Evolutionary conservation across 2,888 invertebrate genomes (phyloP), one percentile per base, ranked within the genome.

Genomic region (Augiades crinisus): DNA sequence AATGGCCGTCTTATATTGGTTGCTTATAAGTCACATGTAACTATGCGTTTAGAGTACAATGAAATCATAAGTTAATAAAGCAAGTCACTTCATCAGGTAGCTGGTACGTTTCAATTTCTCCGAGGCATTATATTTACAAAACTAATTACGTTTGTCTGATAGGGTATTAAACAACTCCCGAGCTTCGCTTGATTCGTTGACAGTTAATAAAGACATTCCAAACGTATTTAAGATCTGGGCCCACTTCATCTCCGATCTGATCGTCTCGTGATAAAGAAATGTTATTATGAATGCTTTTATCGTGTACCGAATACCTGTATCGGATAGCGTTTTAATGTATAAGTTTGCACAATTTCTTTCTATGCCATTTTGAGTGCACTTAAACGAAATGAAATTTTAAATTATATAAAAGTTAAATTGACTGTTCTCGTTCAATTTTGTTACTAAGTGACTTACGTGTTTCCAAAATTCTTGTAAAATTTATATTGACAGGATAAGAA

Each of bases 101-200:
- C 83, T 65, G 71, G 66, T 76, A 83, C 86, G 87, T 86, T 89
- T 89, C 88, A 89, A 88, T 89, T 86, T 85, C 84, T 81, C 73
- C 65, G 75, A 81, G 82, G 85, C 81, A 88, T 87, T 88, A 87
- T 87, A 89, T 89, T 86, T 87, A 89, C 83, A 88, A 89, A 89
- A 89, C 83, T 89, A 89, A 89, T 89, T 87, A 89, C 83, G 81
- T 87, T 82, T 87, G 84, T 83, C 82, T 85, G 88, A 87, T 87
- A 73, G 82, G 67, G 75, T 86, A 82, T 81, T 83, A 81, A 81
- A 79, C 78, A 78, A 82, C 86, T 81, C 78, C 81, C 75, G 78
- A 70, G 77, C 74, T 70, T 69, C 74, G 67, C 73, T 82, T 81
- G 80, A 86, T 86, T 82, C 72, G 76, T 74, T 82, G 87, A 84